Evolutionary conservation across 1,140 invertebrate genomes (phyloP).

Genomic region (Drosophila parvula): DNA sequence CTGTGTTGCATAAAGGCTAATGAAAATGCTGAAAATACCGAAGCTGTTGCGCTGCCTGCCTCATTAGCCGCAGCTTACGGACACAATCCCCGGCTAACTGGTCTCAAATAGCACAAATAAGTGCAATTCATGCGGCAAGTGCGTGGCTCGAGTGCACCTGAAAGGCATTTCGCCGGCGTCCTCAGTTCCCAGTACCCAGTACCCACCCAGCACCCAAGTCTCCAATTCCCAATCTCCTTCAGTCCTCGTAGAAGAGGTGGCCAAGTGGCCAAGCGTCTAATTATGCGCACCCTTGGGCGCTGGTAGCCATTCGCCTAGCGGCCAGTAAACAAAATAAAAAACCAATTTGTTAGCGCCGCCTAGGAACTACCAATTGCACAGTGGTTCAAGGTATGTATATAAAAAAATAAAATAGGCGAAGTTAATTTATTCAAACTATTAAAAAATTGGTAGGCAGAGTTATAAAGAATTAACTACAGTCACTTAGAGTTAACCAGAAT

Average conservation of each 20-base stretch:
- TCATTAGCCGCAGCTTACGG: slow-evolving; percentile 66
- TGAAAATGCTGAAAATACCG: slow-evolving; percentile 64
- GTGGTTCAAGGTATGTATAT: slow-evolving; percentile 2
- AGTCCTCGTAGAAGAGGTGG: slow-evolving; percentile 23
- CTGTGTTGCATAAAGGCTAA: slow-evolving; percentile 67
- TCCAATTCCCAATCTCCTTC: slow-evolving; percentile 15
- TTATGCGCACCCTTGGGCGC: slow-evolving; percentile 53
- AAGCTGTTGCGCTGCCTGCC: slow-evolving; percentile 28
- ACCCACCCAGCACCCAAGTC: not conserved
- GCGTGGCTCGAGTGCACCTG: slow-evolving; percentile 46
- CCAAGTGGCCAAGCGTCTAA: slow-evolving; percentile 50
- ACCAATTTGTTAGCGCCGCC: slow-evolving; percentile 52
- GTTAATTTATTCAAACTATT: not conserved
- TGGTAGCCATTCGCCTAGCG: slow-evolving; percentile 26
- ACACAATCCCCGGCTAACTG: slow-evolving; percentile 51
- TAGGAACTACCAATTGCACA: slow-evolving; percentile 31
- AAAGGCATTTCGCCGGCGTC: slow-evolving; percentile 21
- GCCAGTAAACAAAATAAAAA: slow-evolving; percentile 48
- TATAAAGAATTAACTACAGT: too few relatives aligned
- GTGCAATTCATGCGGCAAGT: slow-evolving; percentile 72
- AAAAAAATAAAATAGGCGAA: not conserved
- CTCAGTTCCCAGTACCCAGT: not conserved
- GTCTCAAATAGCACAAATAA: slow-evolving; percentile 46
- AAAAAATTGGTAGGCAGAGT: not conserved
- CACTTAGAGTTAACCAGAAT: too few relatives aligned